Percentiles rank a stretch among this genome's conserved stretches.
These are phyloP conservation scores for Teleogryllus oceanicus DNA, from an alignment of 2,888 invertebrate genomes.

Conservation along the genomic window DNA sequence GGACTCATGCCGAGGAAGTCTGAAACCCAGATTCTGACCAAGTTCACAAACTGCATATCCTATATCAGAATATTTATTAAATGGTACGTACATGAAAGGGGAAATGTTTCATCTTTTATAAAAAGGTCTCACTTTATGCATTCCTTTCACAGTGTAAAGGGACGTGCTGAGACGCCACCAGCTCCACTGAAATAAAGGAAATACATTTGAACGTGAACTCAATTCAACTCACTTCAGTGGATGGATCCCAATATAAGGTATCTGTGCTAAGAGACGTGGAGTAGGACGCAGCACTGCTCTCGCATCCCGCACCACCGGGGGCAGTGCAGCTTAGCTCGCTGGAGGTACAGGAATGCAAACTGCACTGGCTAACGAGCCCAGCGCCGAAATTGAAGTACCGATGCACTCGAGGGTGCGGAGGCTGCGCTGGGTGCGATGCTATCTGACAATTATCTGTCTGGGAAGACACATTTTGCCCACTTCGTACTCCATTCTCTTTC, in stretches of 20 bases:
- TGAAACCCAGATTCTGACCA: no score
- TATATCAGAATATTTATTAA: no score
- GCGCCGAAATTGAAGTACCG: conserved; percentile 65
- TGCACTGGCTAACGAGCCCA: conserved; percentile 72
- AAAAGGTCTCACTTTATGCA: no score
- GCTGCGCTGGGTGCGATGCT: conserved; percentile 45
- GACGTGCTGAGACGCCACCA: no score
- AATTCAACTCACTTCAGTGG: conserved; percentile 23
- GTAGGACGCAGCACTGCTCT: conserved; percentile 74
- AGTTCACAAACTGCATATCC: no score
- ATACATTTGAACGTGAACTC: no score
- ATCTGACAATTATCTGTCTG: not conserved
- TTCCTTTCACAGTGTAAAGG: no score
- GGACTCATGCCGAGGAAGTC: no score
- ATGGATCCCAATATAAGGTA: conserved; percentile 76
- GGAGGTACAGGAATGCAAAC: conserved; percentile 77
- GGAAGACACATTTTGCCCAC: not conserved
- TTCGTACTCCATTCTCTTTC: conserved; percentile 34
- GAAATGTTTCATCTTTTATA: no score
- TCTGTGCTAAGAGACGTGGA: conserved; percentile 83
- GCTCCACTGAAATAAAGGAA: no score
- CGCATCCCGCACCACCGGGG: conserved; percentile 54
- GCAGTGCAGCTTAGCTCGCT: conserved; percentile 65
- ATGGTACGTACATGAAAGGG: no score
- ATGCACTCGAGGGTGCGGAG: conserved; percentile 47